Conservation (phyloP, 2,113 vertebrate species). For the Falcunculus frontatus region DNA sequence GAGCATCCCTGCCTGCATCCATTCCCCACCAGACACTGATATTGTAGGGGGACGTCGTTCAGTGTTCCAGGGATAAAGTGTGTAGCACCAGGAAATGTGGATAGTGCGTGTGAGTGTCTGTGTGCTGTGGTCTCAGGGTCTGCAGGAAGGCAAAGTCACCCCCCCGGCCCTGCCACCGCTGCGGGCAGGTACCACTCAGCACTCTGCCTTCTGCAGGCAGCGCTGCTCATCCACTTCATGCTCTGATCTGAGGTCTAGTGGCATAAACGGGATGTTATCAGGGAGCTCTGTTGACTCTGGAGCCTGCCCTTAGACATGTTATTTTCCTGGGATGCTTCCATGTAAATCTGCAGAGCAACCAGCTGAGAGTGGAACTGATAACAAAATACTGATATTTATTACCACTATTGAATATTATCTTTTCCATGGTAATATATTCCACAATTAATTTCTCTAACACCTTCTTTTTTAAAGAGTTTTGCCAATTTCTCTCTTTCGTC, state of each 20-base stretch:
- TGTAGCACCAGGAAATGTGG: neutral
- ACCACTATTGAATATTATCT: neutral
- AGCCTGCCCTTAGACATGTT: neutral
- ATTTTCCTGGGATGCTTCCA: neutral
- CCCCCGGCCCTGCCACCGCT: neutral
- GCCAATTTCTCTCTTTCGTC: neutral
- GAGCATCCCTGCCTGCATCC: neutral
- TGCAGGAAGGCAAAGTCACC: neutral
- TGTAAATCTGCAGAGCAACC: neutral
- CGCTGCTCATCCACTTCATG: neutral
- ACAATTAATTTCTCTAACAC: neutral
- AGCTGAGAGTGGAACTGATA: neutral
- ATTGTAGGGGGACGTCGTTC: rapidly evolving
- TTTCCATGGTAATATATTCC: neutral
- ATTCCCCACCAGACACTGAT: neutral
- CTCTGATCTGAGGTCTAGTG: neutral
- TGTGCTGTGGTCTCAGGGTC: rapidly evolving
- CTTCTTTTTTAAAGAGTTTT: neutral
- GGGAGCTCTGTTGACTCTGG: rapidly evolving
- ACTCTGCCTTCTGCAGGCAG: neutral
- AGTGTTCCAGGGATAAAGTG: neutral
- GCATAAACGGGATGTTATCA: neutral
- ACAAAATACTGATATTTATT: neutral
- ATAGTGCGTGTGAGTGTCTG: rapidly evolving
- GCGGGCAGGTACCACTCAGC: rapidly evolving